Evolutionary conservation across 2,113 vertebrate genomes (phyloP).

Genomic region (Rhineura floridana): DNA sequence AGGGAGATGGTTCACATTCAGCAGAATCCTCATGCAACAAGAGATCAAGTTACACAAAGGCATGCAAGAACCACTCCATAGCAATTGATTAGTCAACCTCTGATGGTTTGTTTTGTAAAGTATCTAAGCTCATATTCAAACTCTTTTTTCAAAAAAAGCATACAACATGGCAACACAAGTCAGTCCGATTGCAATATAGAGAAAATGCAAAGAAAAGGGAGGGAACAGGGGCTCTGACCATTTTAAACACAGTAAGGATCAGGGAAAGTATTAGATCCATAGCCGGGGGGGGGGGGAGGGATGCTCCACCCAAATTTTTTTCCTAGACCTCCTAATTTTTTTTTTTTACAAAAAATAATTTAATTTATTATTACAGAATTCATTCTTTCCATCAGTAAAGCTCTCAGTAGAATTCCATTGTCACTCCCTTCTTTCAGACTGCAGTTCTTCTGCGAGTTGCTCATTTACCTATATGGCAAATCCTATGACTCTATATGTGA

Average conservation of each 20-base stretch:
- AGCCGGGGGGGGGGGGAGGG: no score
- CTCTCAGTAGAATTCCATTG: neutral
- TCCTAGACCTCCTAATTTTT: no score
- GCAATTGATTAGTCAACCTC: neutral
- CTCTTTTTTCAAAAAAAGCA: neutral
- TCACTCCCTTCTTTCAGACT: neutral
- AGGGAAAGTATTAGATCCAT: no score
- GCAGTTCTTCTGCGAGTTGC: neutral
- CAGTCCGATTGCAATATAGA: neutral
- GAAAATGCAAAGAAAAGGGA: neutral
- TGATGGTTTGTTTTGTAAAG: neutral
- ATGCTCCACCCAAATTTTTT: no score
- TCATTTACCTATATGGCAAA: slow-evolving; percentile 32
- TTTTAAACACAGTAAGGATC: no score
- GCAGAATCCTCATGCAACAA: neutral
- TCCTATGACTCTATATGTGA: slow-evolving; percentile 59
- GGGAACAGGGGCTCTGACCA: neutral
- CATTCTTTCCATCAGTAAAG: neutral
- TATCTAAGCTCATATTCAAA: neutral
- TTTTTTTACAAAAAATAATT: no score
- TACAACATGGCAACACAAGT: neutral
- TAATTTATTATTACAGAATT: no score
- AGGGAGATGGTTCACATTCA: neutral
- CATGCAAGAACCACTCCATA: neutral
- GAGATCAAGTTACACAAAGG: neutral